phyloP scores from a whole-genome alignment of 2,113 vertebrate species.

The Penelope pileata region DNA sequence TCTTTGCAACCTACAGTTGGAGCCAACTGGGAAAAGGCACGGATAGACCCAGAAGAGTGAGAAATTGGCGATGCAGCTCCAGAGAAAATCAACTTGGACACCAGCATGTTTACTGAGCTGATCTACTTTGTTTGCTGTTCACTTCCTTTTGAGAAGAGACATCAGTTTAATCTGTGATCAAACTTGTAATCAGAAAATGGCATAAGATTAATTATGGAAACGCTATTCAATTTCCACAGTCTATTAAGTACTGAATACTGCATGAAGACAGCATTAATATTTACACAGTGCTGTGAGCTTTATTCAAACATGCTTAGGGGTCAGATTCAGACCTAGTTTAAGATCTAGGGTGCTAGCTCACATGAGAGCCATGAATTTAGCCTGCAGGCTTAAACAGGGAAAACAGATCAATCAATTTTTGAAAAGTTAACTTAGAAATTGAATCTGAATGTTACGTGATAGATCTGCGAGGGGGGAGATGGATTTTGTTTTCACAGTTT shows the following conservation, averaged over 20 bases:
- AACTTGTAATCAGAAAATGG: constrained; percentile 75
- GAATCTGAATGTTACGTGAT: background rate
- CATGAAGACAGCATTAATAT: constrained; percentile 64
- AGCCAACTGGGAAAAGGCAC: background rate
- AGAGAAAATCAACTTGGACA: constrained; percentile 1
- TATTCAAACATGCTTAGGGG: background rate
- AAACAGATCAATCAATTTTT: background rate
- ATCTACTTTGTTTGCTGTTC: background rate
- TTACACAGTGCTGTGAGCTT: constrained; percentile 30
- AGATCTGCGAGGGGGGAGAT: background rate
- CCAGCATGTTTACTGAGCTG: background rate
- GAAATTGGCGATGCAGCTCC: background rate
- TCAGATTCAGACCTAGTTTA: background rate
- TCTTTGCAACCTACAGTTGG: background rate
- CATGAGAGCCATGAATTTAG: background rate
- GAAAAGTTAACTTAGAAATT: background rate
- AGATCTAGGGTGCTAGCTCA: background rate
- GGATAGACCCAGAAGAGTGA: background rate
- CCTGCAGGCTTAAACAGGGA: constrained; percentile 1
- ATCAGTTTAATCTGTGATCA: constrained; percentile 63
- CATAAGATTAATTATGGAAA: constrained; percentile 74
- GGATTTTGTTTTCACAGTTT: background rate
- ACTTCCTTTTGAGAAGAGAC: constrained; percentile 33
- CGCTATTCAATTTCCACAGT: constrained; percentile 68
- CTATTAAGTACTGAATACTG: constrained; percentile 71